Evolutionary conservation across 1,140 invertebrate genomes (phyloP).

Genomic region (Lepeophtheirus salmonis): DNA sequence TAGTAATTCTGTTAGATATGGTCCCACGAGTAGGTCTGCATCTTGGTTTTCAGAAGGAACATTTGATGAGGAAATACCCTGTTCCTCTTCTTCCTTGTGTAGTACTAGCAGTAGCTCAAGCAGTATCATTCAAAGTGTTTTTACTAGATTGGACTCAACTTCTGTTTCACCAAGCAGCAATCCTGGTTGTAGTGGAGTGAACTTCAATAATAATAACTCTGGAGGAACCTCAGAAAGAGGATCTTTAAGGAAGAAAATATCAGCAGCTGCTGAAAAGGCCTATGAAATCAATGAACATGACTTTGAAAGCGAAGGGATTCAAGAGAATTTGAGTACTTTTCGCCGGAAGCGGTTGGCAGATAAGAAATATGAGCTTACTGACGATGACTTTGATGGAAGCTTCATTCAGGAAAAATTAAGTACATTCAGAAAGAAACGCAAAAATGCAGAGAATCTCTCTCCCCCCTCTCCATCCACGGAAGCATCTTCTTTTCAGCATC

Average conservation of each 20-base stretch:
- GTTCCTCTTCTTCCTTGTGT: neutral
- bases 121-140: neutral
- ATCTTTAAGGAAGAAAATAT: too few relatives aligned
- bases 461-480: neutral
- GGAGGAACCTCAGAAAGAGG: neutral
- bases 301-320: constrained; percentile 44
- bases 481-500: too few relatives aligned
- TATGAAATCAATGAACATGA: constrained; percentile 71
- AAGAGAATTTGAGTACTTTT: constrained; percentile 21
- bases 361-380: constrained; percentile 75
- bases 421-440: constrained; percentile 11
- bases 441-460: neutral
- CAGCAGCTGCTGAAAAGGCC: constrained; percentile 65
- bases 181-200: neutral
- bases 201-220: too few relatives aligned
- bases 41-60: too few relatives aligned
- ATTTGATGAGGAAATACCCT: too few relatives aligned
- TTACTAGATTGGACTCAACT: neutral
- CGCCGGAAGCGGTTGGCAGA: constrained; percentile 46
- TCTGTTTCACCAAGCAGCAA: neutral
- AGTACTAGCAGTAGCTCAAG: too few relatives aligned
- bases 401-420: constrained; percentile 31
- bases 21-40: too few relatives aligned
- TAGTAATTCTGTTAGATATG: too few relatives aligned
- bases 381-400: constrained; percentile 49